Conservation (phyloP, 2,888 invertebrate species). For the Drosophila longiperda region DNA sequence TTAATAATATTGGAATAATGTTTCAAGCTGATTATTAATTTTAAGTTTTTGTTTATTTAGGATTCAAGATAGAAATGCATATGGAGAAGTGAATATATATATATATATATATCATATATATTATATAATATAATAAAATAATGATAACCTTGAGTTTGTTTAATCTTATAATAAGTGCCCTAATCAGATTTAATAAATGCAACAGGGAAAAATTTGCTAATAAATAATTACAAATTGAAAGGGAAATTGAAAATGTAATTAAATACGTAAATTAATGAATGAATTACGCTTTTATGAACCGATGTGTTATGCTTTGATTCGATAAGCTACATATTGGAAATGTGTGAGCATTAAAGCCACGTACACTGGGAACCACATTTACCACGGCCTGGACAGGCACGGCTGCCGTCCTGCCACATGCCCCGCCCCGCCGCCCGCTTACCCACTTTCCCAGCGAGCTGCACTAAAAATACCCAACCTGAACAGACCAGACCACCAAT, state of each 20-base stretch:
- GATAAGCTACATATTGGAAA: constrained; percentile 8
- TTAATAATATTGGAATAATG: not conserved
- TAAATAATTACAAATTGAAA: not conserved
- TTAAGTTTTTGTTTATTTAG: not conserved
- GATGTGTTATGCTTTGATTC: constrained; percentile 5
- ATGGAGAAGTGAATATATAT: not conserved
- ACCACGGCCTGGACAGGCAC: not conserved
- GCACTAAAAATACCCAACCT: not conserved
- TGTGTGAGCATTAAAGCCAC: not conserved
- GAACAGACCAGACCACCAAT: constrained; percentile 2
- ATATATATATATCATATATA: not conserved
- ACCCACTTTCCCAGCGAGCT: not conserved
- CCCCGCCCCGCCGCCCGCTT: not conserved
- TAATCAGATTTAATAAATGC: not conserved
- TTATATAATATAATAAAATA: not conserved
- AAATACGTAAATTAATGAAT: not conserved
- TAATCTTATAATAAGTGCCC: not conserved
- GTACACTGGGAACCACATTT: not conserved
- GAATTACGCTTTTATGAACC: not conserved
- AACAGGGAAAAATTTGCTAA: not conserved
- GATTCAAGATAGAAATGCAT: not conserved
- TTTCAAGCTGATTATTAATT: not conserved
- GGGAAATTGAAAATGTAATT: not conserved
- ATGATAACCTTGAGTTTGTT: not conserved
- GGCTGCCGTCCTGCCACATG: not conserved